Base-by-base conservation (phyloP, 1,140 invertebrate genomes). In the Megathymus violae region DNA sequence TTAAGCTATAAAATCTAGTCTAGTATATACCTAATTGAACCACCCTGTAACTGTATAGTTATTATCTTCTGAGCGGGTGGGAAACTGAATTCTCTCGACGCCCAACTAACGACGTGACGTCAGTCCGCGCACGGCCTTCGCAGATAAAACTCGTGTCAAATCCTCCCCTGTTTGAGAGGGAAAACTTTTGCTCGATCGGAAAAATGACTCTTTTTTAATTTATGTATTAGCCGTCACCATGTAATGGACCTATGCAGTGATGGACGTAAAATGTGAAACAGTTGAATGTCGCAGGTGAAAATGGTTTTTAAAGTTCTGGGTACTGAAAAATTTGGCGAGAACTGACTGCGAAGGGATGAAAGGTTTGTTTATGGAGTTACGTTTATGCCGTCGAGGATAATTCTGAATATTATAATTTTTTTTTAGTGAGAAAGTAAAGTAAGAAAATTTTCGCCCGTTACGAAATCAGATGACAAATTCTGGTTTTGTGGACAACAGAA, bases 111-210 rank as follows among this genome's bases (percentile, higher is more conserved):
- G 31, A 22, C 5, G 9, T 44, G n/a, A 56, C 22, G 27, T 54
- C 79, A 85, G 82, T 85, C 61, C 59, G 67, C 64, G 67, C 67
- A 54, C 60, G 71, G 66, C 61, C 62, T 58, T 66, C 62, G 64
- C 16, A 56, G 22, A 47, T 31, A 47, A 60, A 19, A 62, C 59
- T 70, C 73, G 82, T 77, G 59, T 65, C 40, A 56, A 38, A 47
- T 38, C 9, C 43, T 17, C 66, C 59, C 15, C 6, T 13, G 54
- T 50, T 60, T 73, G 65, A 69, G 69, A 78, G 74, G 79, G 76
- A 82, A 85, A 85, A 85, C 61, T 83, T 85, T 76, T 58, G 10
- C 46, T 62, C 74, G 70, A 64, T 62, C 52, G 44, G 51, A 36
- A 72, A 70, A 63, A 65, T 62, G 40, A 36, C 40, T 52, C 15